These are phyloP conservation scores for Malacoctenus gilli DNA, from an alignment of 2,797 vertebrate species.

Conservation along the genomic window DNA sequence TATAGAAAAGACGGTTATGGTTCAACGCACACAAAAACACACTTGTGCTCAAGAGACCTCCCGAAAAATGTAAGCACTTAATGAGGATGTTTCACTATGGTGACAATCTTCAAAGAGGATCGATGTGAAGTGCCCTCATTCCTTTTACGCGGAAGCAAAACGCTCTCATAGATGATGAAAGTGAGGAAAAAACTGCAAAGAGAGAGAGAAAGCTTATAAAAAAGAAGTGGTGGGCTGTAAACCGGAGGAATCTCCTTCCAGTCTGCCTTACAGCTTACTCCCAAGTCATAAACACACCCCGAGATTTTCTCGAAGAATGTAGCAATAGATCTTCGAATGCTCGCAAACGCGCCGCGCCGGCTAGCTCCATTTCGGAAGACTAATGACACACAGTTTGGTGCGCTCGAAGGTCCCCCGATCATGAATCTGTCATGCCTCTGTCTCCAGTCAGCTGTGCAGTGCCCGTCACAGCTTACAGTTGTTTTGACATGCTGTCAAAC, in stretches of 20 bases:
- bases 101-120: conserved; percentile 71
- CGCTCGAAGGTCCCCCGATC: conserved; percentile 18
- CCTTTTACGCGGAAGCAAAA: conserved; percentile 20
- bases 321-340: conserved; percentile 67
- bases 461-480: conserved; percentile 22
- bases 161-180: conserved; percentile 34
- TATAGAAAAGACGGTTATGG: conserved; percentile 21
- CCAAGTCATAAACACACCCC: conserved; percentile 68
- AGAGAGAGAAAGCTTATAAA: conserved; percentile 6
- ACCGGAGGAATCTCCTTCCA: conserved; percentile 50
- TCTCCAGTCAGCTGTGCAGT: conserved; percentile 26
- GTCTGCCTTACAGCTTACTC: conserved; percentile 72
- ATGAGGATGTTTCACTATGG: conserved; percentile 63
- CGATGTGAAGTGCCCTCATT: conserved; percentile 50
- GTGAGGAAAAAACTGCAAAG: conserved; percentile 29
- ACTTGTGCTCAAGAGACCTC: conserved; percentile 40
- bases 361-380: conserved; percentile 34
- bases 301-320: conserved; percentile 70
- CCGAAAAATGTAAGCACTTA: conserved; percentile 56
- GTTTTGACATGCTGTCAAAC: conserved; percentile 43
- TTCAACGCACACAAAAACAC: conserved; percentile 50
- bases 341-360: conserved; percentile 33
- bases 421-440: conserved; percentile 11
- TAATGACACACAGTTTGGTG: conserved; percentile 15
- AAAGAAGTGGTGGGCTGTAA: conserved; percentile 28